These are phyloP conservation scores for Bombus superbus DNA, from an alignment of 1,140 invertebrate genomes.

Conservation along the genomic window DNA sequence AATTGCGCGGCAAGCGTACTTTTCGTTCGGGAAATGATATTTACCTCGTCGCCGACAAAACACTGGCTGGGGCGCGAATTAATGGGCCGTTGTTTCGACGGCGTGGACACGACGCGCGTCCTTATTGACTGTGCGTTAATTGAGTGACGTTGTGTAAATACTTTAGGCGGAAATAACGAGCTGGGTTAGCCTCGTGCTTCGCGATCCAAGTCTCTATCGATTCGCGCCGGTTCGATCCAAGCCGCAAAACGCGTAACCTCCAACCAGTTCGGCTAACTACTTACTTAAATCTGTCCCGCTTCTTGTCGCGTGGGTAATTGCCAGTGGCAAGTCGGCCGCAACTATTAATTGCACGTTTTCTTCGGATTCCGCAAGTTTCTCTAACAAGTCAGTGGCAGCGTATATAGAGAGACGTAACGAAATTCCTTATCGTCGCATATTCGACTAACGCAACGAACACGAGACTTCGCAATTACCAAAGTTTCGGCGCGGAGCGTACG, in stretches of 20 bases:
- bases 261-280: too few relatives aligned
- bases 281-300: neutral
- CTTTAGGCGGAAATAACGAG: constrained; percentile 67
- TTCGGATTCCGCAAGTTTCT: neutral
- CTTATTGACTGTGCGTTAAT: constrained; percentile 78
- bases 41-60: constrained; percentile 75
- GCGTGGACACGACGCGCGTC: constrained; percentile 58
- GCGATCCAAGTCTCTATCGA: neutral
- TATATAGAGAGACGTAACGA: neutral
- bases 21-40: constrained; percentile 69
- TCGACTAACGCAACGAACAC: constrained; percentile 13
- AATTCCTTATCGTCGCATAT: constrained; percentile 11
- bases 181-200: constrained; percentile 20
- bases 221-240: neutral
- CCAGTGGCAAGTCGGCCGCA: neutral
- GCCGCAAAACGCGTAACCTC: neutral
- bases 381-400: neutral
- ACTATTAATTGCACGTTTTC: constrained; percentile 35
- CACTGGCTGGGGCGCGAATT: constrained; percentile 71
- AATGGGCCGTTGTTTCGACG: constrained; percentile 78
- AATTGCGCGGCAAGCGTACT: constrained; percentile 44
- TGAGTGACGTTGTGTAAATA: constrained; percentile 77
- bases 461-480: neutral
- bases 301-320: constrained; percentile 1
- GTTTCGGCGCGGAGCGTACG: neutral